Conservation (phyloP, 2,113 vertebrate genomes). For the Opisthocomus hoazin region DNA sequence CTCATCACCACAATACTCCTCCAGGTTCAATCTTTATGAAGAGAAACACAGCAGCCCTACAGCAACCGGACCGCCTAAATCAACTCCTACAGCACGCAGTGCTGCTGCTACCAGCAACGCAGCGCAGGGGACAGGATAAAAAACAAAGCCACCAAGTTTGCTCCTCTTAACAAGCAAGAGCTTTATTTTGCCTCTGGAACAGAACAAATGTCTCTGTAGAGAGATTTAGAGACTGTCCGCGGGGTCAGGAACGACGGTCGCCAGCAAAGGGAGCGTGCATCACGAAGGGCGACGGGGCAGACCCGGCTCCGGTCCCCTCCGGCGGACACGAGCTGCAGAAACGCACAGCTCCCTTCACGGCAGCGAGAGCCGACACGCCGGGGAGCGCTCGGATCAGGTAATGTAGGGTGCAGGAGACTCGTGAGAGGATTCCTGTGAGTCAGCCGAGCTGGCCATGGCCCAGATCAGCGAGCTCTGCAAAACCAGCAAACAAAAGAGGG, state of each 20-base stretch:
- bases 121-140: neutral
- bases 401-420: conserved; percentile 44
- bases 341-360: neutral
- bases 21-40: rapidly evolving
- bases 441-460: conserved; percentile 14
- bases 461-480: conserved; percentile 21
- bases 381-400: neutral
- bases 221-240: neutral
- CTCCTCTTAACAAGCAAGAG: neutral
- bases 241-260: neutral
- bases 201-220: neutral
- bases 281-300: neutral
- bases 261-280: neutral
- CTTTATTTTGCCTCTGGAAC: neutral
- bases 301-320: neutral
- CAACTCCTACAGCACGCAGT: neutral
- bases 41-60: neutral
- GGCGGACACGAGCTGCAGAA: neutral
- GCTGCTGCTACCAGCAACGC: neutral
- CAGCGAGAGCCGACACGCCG: neutral
- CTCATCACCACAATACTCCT: neutral
- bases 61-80: no score
- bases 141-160: neutral
- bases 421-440: conserved; percentile 28
- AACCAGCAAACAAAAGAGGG: conserved; percentile 28